phyloP scores from a whole-genome alignment of 2,888 invertebrate species.

The Drosophila hamatofila region DNA sequence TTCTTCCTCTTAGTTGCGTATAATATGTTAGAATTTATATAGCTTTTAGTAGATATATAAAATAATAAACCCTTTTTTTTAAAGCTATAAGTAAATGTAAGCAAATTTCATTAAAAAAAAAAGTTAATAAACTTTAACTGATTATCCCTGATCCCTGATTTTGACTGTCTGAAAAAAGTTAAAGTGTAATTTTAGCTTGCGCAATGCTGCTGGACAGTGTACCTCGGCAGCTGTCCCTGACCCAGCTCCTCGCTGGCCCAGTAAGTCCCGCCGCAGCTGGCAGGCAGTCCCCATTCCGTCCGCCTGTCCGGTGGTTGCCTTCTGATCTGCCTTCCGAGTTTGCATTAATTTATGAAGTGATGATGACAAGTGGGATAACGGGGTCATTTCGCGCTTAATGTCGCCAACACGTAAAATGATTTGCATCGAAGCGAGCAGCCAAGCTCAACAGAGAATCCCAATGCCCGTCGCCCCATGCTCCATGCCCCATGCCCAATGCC shows the following conservation, averaged over 20 bases:
- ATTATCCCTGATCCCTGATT: background rate
- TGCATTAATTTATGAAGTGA: slow-evolving; percentile 82
- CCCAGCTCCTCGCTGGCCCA: slow-evolving; percentile 28
- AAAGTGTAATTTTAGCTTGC: background rate
- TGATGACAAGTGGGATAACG: slow-evolving; percentile 83
- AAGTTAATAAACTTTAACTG: background rate
- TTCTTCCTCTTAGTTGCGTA: no score
- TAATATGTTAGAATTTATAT: no score
- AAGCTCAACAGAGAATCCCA: background rate
- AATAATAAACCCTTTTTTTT: no score
- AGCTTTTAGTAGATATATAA: no score
- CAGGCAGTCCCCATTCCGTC: background rate
- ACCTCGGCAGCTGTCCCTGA: slow-evolving; percentile 37
- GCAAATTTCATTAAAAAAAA: no score
- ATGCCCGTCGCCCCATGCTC: slow-evolving; percentile 28
- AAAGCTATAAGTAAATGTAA: no score
- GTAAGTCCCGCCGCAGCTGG: slow-evolving; percentile 29
- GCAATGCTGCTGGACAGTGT: slow-evolving; percentile 20
- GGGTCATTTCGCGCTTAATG: slow-evolving; percentile 83
- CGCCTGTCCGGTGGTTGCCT: slow-evolving; percentile 16
- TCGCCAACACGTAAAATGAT: slow-evolving; percentile 83
- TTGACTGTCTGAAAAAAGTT: background rate
- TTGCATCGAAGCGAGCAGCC: slow-evolving; percentile 68
- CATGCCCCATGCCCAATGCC: slow-evolving; percentile 42
- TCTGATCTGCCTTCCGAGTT: slow-evolving; percentile 58